phyloP scores from a whole-genome alignment of 2,113 vertebrate species.

The Xiphias gladius region DNA sequence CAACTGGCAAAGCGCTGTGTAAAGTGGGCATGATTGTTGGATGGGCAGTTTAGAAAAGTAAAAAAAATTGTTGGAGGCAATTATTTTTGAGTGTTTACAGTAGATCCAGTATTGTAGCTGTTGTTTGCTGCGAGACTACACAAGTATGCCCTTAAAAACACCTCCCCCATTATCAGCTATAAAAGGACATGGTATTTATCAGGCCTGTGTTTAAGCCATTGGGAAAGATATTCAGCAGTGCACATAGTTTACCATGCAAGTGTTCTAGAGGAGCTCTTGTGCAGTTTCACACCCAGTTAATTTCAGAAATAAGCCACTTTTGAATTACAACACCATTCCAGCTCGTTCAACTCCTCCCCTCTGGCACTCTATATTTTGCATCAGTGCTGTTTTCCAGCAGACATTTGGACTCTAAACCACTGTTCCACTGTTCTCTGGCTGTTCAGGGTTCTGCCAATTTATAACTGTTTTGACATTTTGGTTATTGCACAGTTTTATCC shows the following conservation, averaged over 20 bases:
- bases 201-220: constrained; percentile 42
- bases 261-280: constrained; percentile 32
- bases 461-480: background rate
- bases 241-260: constrained; percentile 31
- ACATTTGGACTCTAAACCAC: background rate
- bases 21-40: too few relatives aligned
- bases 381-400: background rate
- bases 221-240: constrained; percentile 47
- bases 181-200: constrained; percentile 29
- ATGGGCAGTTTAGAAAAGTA: too few relatives aligned
- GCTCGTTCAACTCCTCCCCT: background rate
- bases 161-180: constrained; percentile 16
- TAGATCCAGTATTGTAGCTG: background rate
- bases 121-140: background rate
- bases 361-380: constrained; percentile 29
- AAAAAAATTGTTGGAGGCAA: too few relatives aligned
- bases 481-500: background rate
- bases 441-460: background rate
- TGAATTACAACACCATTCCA: constrained; percentile 1
- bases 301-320: background rate
- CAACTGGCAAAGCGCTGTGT: too few relatives aligned
- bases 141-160: constrained; percentile 18
- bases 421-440: background rate
- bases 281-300: background rate
- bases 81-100: background rate